A percentile compares a stretch with the other conserved stretches of the same genome.
Evolutionary conservation across 2,888 invertebrate genomes (phyloP).

Genomic region (Troilus luridus): DNA sequence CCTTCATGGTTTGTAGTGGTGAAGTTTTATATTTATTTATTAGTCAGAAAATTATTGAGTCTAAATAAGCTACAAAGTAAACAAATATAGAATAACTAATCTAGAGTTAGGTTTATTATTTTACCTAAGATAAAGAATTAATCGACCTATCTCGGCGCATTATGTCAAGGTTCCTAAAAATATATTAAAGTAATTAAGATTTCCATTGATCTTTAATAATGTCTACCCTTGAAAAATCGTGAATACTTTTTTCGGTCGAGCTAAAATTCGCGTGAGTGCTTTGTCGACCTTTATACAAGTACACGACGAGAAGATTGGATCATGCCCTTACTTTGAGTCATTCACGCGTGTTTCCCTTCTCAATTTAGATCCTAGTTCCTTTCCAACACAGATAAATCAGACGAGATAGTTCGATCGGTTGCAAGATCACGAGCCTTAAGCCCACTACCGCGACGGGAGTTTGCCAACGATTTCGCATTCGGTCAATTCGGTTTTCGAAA

Average conservation of each 20-base stretch:
- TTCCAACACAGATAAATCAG: slow-evolving; percentile 3
- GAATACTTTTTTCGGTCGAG: slow-evolving; percentile 6
- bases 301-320: background rate
- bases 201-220: background rate
- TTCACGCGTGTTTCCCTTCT: background rate
- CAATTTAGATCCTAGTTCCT: background rate
- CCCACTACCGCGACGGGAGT: background rate
- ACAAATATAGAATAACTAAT: too few species aligned
- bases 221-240: background rate
- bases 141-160: background rate
- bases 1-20: too few species aligned
- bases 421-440: background rate
- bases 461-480: slow-evolving; percentile 29
- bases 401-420: background rate
- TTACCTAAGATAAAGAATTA: background rate
- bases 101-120: too few species aligned
- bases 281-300: background rate
- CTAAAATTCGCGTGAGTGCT: background rate
- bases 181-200: background rate
- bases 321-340: background rate
- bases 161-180: background rate
- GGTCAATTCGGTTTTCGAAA: slow-evolving; percentile 22
- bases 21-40: too few species aligned
- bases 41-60: too few species aligned
- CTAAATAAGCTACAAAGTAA: too few species aligned